Base-by-base conservation (phyloP, 2,888 invertebrate genomes). In the Megaustenia siamemsis region DNA sequence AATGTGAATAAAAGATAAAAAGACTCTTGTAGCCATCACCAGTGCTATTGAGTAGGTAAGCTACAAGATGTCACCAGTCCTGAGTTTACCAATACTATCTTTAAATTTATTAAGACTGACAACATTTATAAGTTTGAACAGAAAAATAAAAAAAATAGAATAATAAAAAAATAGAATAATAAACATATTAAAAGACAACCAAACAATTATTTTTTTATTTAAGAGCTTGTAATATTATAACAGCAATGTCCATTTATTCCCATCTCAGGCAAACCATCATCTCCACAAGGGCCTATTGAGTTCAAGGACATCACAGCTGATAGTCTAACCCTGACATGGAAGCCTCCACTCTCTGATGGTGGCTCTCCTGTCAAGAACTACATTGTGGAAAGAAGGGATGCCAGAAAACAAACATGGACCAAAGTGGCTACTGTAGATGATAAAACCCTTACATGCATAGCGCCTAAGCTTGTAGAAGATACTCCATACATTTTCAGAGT, bases 401-500 rank as follows among this genome's bases (percentile, higher is more conserved):
- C 96, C 81, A 96, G 96, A 88, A 96, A 96, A 88, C 96, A 96
- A 77, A 96, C 96, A 92, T 98, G 98, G 98, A 86, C 90, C 18
- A 89, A 91, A 69, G 90, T 91, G 56, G 89, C 89, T 10, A 88
- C 90, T 32, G 88, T 90, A 18, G 87, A 88, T 40, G 73, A 87
- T 18, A 49, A 87, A 53, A 75, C 75, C 3, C 78, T 86, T 35
- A 85, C 84, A 24, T 83, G 82, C 86, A 87, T 82, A 43, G 89
- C 91, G 5, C 87, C 79, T 32, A 86, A 96, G 93, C 95, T 98
- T 85, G 95, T 96, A 89, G 96, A 97, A 93, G 96, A 97, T 91
- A 95, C 96, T 43, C 96, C 97, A 91, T 98, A 98, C 93, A 96
- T 96, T 95, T 97, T 98, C 95, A 95, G 97, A 88, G 96, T 98